Conservation (phyloP, 1,140 invertebrate species). For the Meloidogyne exigua region DNA sequence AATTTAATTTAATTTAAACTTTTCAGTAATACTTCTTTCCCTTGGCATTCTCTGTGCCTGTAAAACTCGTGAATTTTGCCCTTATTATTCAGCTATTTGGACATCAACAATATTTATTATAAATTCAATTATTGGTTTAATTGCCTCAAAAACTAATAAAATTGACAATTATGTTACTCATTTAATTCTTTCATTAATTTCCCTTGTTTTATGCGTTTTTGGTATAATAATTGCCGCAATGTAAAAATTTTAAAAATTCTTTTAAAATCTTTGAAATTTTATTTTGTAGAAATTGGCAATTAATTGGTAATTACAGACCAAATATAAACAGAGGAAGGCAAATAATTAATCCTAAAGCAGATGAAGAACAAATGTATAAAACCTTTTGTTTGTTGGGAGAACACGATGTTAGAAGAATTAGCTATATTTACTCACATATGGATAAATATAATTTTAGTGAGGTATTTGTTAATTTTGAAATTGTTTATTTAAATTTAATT, state of each 20-base stretch:
- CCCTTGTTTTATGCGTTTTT: conserved; percentile 52
- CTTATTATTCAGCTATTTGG: conserved; percentile 59
- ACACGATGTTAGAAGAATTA: conserved; percentile 52
- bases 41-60: conserved; percentile 54
- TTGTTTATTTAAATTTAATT: not conserved
- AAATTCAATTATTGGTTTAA: conserved; percentile 51
- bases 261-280: conserved; percentile 22
- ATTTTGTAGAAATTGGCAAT: conserved; percentile 9
- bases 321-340: conserved; percentile 5
- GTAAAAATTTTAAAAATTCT: conserved; percentile 23
- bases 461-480: not conserved
- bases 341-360: not conserved
- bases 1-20: conserved; percentile 16
- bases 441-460: conserved; percentile 55
- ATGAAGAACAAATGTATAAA: conserved; percentile 16
- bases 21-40: conserved; percentile 46
- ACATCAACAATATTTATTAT: conserved; percentile 51
- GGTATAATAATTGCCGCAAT: conserved; percentile 37
- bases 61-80: conserved; percentile 56
- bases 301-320: not conserved
- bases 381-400: conserved; percentile 56
- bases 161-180: conserved; percentile 53
- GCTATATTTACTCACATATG: conserved; percentile 55
- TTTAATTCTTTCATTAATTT: conserved; percentile 52
- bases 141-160: conserved; percentile 49